phyloP scores from a whole-genome alignment of 1,140 invertebrate genomes.

The Oedothorax gibbosus region DNA sequence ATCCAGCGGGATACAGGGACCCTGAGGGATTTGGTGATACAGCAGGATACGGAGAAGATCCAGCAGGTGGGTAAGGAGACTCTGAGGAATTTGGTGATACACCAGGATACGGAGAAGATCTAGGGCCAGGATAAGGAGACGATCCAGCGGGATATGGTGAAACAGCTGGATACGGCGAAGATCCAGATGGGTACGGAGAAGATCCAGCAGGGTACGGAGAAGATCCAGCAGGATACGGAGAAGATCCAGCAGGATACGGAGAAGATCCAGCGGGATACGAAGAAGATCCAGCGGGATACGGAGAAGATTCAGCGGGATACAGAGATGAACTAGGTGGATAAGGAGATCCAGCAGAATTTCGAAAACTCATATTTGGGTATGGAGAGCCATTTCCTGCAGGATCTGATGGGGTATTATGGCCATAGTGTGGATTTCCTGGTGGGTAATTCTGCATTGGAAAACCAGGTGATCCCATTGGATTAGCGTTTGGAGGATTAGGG shows the following conservation, averaged over 20 bases:
- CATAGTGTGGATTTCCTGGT: background rate
- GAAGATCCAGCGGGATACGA: background rate
- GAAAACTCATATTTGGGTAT: background rate
- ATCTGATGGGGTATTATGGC: background rate
- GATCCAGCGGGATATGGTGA: background rate
- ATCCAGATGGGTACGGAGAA: background rate
- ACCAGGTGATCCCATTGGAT: background rate
- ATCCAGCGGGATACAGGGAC: conserved; percentile 24
- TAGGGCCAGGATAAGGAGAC: conserved; percentile 10
- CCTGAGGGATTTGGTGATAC: background rate
- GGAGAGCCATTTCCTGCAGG: background rate
- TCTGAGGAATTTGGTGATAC: too few species aligned
- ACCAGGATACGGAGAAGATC: conserved; percentile 17
- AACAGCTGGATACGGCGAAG: background rate
- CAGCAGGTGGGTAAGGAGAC: conserved; percentile 2
- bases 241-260: background rate
- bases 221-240: background rate
- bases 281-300: background rate
- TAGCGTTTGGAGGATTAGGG: conserved; percentile 12
- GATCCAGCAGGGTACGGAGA: conserved; percentile 5
- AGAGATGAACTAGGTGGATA: background rate
- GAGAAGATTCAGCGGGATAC: background rate
- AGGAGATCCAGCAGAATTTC: background rate
- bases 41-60: conserved; percentile 17
- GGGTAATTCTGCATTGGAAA: background rate